These are phyloP conservation scores for Pseudomyrmex concolor DNA, from an alignment of 1,140 invertebrate genomes.

Conservation along the genomic window DNA sequence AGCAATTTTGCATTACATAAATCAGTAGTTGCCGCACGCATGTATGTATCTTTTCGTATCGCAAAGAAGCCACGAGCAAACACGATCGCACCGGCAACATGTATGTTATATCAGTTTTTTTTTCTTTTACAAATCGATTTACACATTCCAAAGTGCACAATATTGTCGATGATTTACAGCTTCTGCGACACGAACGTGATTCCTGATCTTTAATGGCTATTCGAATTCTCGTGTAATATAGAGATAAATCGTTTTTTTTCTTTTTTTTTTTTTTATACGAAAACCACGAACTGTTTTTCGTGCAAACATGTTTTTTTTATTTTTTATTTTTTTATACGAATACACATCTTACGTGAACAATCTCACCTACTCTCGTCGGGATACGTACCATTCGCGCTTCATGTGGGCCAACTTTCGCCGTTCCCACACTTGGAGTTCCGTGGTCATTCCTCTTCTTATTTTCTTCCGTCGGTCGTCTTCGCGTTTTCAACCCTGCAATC, in stretches of 20 bases:
- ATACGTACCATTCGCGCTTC: conserved; percentile 55
- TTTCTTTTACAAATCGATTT: conserved; percentile 79
- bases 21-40: conserved; percentile 63
- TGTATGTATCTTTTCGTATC: conserved; percentile 63
- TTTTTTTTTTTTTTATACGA: too few species aligned
- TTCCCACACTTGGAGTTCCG: conserved; percentile 72
- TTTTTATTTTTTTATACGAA: too few species aligned
- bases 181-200: conserved; percentile 19
- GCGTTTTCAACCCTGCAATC: conserved; percentile 80
- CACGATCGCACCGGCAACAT: conserved; percentile 58
- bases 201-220: background rate
- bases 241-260: too few species aligned
- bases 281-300: too few species aligned
- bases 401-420: conserved; percentile 64
- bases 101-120: conserved; percentile 34
- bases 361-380: background rate
- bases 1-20: conserved; percentile 78
- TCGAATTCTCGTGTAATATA: conserved; percentile 9
- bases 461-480: conserved; percentile 58
- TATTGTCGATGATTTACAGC: conserved; percentile 28
- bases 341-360: background rate
- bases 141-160: conserved; percentile 67
- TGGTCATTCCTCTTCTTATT: conserved; percentile 67
- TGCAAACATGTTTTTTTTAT: too few species aligned
- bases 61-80: conserved; percentile 31